These are phyloP conservation scores for Morone chrysops DNA, from an alignment of 2,113 vertebrate species.

Conservation along the genomic window DNA sequence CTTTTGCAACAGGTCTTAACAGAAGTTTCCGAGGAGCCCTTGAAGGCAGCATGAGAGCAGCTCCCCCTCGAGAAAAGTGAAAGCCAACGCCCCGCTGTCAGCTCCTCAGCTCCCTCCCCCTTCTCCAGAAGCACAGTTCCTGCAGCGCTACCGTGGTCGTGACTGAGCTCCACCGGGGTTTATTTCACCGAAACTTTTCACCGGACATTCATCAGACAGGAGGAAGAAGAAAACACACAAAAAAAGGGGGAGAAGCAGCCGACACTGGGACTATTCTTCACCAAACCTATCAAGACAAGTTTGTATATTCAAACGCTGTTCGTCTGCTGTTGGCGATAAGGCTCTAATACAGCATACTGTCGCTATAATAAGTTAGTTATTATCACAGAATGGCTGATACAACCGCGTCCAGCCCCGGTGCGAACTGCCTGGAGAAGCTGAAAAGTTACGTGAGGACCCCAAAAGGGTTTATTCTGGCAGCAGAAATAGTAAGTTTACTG, in stretches of 20 bases:
- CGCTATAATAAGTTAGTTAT: neutral
- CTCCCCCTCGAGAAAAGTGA: conserved; percentile 35
- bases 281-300: neutral
- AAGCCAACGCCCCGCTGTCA: conserved; percentile 69
- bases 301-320: neutral
- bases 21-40: neutral
- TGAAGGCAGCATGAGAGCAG: conserved; percentile 32
- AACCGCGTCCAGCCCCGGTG: neutral
- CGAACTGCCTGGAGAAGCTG: conserved; percentile 68
- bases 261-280: neutral
- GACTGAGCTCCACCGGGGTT: neutral
- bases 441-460: conserved; percentile 76
- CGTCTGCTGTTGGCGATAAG: neutral
- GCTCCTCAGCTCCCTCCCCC: neutral
- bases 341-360: neutral
- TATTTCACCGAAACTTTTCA: neutral
- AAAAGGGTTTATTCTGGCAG: conserved; percentile 79
- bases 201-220: neutral
- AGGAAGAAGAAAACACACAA: no score
- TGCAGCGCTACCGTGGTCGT: neutral
- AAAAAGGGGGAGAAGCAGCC: no score
- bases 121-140: neutral
- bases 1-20: neutral
- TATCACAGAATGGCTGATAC: conserved; percentile 77
- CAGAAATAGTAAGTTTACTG: conserved; percentile 82